Percentiles rank a stretch among this genome's conserved stretches.
Evolutionary conservation across 2,113 vertebrate species (phyloP).

Genomic region (Aspidoscelis tigris): DNA sequence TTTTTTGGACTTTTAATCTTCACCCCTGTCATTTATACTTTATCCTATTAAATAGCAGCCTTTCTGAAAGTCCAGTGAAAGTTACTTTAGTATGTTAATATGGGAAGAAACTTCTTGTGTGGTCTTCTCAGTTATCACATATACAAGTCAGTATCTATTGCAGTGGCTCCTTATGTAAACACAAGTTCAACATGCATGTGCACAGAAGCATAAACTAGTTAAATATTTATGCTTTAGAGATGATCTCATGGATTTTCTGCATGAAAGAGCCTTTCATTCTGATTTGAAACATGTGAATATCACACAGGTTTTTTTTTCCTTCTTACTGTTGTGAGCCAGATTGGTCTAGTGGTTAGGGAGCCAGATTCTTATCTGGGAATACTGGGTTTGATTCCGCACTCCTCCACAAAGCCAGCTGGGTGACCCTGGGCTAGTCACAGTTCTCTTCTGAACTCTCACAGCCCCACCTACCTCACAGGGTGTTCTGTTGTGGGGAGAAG

Average conservation of each 20-base stretch:
- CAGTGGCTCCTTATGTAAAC: neutral
- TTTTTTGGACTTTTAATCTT: neutral
- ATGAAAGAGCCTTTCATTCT: neutral
- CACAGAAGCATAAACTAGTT: neutral
- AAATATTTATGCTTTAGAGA: neutral
- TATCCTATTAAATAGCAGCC: neutral
- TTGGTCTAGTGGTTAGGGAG: no score
- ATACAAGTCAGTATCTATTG: slow-evolving; percentile 13
- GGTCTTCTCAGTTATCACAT: neutral
- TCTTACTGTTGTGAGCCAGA: no score
- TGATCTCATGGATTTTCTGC: neutral
- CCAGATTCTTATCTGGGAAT: no score
- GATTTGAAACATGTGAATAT: neutral
- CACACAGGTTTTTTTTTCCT: neutral
- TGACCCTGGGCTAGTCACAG: no score
- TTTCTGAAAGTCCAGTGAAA: neutral
- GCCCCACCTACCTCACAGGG: no score
- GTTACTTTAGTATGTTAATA: neutral
- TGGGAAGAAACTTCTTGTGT: slow-evolving; percentile 7
- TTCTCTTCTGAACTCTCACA: no score
- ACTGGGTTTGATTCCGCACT: no score
- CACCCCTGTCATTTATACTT: neutral
- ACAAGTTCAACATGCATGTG: neutral
- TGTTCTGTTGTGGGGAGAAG: no score
- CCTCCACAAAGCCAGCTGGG: no score